phyloP scores from a whole-genome alignment of 2,113 vertebrate species.

The Ammodytes marinus region DNA sequence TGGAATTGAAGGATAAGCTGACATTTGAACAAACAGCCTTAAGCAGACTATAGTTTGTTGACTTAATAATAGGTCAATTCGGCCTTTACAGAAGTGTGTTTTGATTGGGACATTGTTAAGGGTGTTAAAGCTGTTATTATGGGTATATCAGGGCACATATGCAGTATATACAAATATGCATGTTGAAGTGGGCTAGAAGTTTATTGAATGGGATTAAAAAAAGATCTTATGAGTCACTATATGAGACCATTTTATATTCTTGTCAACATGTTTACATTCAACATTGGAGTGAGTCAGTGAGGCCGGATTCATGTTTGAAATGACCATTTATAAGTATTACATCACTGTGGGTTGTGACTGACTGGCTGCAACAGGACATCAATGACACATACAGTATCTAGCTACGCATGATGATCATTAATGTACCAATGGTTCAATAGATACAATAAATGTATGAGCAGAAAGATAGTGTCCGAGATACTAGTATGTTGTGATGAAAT shows the following conservation, averaged over 20 bases:
- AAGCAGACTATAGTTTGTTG: too few relatives aligned
- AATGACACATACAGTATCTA: not conserved
- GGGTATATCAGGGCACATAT: not conserved
- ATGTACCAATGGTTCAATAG: not conserved
- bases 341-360: not conserved
- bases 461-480: too few relatives aligned
- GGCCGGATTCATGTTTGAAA: slow-evolving; percentile 4
- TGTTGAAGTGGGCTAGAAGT: not conserved
- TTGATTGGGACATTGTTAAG: too few relatives aligned
- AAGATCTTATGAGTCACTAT: not conserved
- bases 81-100: too few relatives aligned
- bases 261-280: not conserved
- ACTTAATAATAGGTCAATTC: too few relatives aligned
- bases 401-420: not conserved
- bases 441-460: not conserved
- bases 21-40: too few relatives aligned
- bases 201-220: slow-evolving; percentile 6
- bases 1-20: too few relatives aligned
- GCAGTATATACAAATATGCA: not conserved
- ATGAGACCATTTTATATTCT: not conserved
- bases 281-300: slow-evolving; percentile 8
- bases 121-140: too few relatives aligned
- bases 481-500: too few relatives aligned
- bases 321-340: slow-evolving; percentile 10
- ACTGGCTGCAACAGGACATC: not conserved